Evolutionary conservation across 1,140 invertebrate genomes (phyloP).

Genomic region (Centruroides sculpturatus): DNA sequence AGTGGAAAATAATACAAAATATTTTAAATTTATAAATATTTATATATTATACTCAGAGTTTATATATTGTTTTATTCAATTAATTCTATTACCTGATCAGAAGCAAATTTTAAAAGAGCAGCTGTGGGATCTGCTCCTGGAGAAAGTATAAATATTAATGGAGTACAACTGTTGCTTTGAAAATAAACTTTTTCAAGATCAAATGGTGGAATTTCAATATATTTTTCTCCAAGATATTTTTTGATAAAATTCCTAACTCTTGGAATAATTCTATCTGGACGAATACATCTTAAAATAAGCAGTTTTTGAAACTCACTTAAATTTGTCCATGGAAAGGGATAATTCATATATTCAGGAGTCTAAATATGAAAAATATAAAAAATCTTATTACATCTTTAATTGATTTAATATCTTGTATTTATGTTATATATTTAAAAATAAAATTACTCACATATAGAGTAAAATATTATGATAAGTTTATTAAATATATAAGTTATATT

Average conservation of each 20-base stretch:
- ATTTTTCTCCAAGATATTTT: conserved; percentile 34
- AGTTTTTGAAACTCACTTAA: conserved; percentile 30
- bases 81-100: conserved; percentile 29
- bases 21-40: too few relatives aligned
- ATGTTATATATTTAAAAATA: too few relatives aligned
- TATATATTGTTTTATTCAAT: background rate
- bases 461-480: too few relatives aligned
- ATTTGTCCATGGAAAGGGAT: too few relatives aligned
- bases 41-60: too few relatives aligned
- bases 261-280: conserved; percentile 55
- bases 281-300: conserved; percentile 34
- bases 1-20: too few relatives aligned
- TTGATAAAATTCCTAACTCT: conserved; percentile 50
- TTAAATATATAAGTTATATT: too few relatives aligned
- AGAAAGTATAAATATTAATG: conserved; percentile 37
- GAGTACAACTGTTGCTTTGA: conserved; percentile 34
- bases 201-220: conserved; percentile 39
- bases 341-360: too few relatives aligned
- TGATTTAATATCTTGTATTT: too few relatives aligned
- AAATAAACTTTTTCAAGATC: conserved; percentile 35
- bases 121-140: conserved; percentile 39
- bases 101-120: conserved; percentile 38
- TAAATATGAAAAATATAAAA: too few relatives aligned
- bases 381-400: too few relatives aligned
- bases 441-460: too few relatives aligned